These are phyloP conservation scores for Felis chaus DNA, from an alignment of 2,113 vertebrate genomes.

Conservation along the genomic window DNA sequence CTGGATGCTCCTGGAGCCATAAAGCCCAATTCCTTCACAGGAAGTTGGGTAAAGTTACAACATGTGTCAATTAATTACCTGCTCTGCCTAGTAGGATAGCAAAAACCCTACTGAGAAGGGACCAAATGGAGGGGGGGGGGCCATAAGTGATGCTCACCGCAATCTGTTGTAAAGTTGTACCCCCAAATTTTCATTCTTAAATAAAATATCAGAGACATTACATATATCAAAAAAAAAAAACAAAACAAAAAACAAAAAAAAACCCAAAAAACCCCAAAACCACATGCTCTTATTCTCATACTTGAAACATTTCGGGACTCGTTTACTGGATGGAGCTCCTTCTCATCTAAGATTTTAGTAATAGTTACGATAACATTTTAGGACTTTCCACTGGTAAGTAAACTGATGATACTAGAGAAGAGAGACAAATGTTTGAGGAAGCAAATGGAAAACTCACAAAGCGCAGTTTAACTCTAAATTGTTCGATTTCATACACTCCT, in stretches of 20 bases:
- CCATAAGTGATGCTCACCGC: fast-evolving
- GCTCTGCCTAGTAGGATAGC: background rate
- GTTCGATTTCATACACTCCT: background rate
- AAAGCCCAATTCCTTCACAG: background rate
- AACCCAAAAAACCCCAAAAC: background rate
- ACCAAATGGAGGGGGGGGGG: no score
- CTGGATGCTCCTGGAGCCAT: no score
- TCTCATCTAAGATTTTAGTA: background rate
- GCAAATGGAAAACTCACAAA: background rate
- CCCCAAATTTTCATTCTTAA: background rate
- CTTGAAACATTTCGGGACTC: background rate
- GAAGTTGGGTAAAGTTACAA: background rate
- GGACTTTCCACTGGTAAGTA: background rate
- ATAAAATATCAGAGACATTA: background rate
- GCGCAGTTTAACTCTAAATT: background rate
- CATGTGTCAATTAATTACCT: background rate
- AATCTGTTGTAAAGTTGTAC: background rate
- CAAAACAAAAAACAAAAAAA: background rate
- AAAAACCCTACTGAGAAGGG: background rate
- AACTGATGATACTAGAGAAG: background rate
- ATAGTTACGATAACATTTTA: background rate
- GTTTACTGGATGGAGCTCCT: background rate
- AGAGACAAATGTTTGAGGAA: background rate
- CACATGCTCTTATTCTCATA: background rate
- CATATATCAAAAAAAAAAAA: background rate